Base-by-base conservation (phyloP, 2,113 vertebrate genomes). In the Corythoichthys haematopterus region DNA sequence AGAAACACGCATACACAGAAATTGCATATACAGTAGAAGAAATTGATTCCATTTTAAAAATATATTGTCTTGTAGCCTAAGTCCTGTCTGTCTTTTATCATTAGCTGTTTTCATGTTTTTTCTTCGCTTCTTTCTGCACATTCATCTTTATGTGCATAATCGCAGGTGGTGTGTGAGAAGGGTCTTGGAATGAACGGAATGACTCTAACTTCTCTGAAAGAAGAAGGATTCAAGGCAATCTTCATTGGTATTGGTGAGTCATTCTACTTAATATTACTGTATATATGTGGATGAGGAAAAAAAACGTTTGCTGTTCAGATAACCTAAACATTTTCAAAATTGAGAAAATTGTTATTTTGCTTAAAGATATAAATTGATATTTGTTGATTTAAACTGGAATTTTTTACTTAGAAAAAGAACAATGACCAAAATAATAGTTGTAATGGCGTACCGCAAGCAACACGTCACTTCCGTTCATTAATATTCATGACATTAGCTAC, bases 231-330 rank as follows among this genome's bases (percentile, higher is more conserved):
- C 68, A 78, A 92, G 74, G 94, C 80, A 4, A 87, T 91, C 77
- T 98, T 97, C 80, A 91, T 98, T 76, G 95, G 95, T 65, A 98
- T 97, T 75, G 96, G 96, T 97, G 82, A 92, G 93, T 85, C 76
- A 10, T 45, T 14, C 16, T 3, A 50, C n/a, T 6, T 47, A 12
- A 36, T 5, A 20, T 7, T 2, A 40, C 2, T n/a, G 7, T 55
- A 28, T 28, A 28, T 28, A 28, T 28, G 20, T 20, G 9, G 2
- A 2, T 1, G 14, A 13, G 12, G 12, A 15, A 35, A n/a, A 51
- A 7, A 51, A 51, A 51, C 16, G 16, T 7, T 28, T 4, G 20
- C 11, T 55, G 3, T 33, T 55, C 52, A 33, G 10, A 20, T 20
- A 33, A 55, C 20, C 28, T 55, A 11, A 55, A 12, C 7, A 3